These are phyloP conservation scores for Tokudaia muenninki DNA, from an alignment of 2,797 vertebrate genomes.

Conservation along the genomic window DNA sequence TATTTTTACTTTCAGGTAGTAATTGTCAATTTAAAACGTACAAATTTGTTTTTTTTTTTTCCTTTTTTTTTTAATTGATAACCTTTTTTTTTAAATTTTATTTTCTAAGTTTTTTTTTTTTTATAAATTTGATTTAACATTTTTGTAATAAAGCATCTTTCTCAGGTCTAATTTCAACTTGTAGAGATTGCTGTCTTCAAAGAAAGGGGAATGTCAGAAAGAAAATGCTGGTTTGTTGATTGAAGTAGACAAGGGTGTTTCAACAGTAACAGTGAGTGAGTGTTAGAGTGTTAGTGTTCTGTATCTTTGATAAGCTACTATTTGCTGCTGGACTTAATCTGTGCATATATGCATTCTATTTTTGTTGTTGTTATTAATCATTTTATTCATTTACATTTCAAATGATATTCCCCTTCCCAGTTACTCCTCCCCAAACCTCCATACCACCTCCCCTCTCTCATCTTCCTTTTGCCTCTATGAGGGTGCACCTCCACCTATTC, in stretches of 20 bases:
- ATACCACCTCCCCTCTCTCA: too few relatives aligned
- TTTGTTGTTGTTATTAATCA: not conserved
- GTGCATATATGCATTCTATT: not conserved
- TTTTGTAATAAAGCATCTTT: not conserved
- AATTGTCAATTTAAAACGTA: not conserved
- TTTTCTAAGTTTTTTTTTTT: too few relatives aligned
- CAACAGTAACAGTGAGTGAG: not conserved
- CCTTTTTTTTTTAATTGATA: too few relatives aligned
- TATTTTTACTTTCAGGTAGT: constrained; percentile 8
- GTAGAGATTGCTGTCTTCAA: not conserved
- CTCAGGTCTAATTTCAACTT: not conserved
- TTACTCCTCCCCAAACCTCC: too few relatives aligned
- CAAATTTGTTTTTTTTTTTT: not conserved
- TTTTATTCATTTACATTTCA: not conserved
- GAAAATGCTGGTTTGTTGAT: not conserved
- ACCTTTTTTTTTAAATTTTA: too few relatives aligned
- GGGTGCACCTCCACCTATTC: too few relatives aligned
- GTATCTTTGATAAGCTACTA: not conserved
- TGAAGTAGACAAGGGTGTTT: not conserved
- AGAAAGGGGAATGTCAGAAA: not conserved
- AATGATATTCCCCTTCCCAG: not conserved
- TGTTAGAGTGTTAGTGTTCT: not conserved
- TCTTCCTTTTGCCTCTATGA: too few relatives aligned
- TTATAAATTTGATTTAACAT: not conserved
- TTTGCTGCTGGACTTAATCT: not conserved